Base-by-base conservation (phyloP, 2,113 vertebrate species). In the Nibea coibor region DNA sequence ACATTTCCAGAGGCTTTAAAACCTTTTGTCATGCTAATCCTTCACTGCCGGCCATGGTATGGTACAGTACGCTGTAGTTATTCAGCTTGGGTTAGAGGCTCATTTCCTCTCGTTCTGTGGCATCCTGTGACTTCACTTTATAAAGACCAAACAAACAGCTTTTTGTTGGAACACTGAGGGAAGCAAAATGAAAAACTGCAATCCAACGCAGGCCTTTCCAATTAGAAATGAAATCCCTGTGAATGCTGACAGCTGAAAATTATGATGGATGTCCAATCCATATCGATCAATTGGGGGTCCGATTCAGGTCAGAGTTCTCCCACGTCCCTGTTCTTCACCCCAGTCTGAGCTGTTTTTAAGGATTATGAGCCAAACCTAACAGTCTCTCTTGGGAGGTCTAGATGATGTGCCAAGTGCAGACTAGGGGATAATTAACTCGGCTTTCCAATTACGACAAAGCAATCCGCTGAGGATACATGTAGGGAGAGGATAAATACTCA, bases 371-470 rank as follows among this genome's bases (percentile, higher is more conserved):
- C 80, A 83, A 90, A 87, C 64, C 72, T 48, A 86, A 86, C 82
- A 69, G 69, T 87, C 75, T 92, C 92, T 87, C 83, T 50, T 24
- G 89, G 91, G 90, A 92, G 77, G 83, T 82, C 72, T 74, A 51
- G 78, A 90, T 91, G 87, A 89, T 88, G 85, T 91, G 90, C 90
- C 93, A 92, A 93, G 85, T 84, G 86, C 84, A 84, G 90, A 71
- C 91, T 78, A 28, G 91, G 88, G 90, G 86, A 93, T 93, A 93
- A 93, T 95, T 93, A 94, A 91, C 91, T 94, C 88, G 45, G 88
- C 90, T 87, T 93, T 93, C 91, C 91, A 94, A 94, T 93, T 93
- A 94, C 85, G 81, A 90, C 90, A 81, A 80, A 88, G 85, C 83
- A 87, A 91, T 90, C 90, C 83, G 10, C 77, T 51, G 88, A 89